phyloP scores from a whole-genome alignment of 2,888 invertebrate species.

The Latheticus oryzae region DNA sequence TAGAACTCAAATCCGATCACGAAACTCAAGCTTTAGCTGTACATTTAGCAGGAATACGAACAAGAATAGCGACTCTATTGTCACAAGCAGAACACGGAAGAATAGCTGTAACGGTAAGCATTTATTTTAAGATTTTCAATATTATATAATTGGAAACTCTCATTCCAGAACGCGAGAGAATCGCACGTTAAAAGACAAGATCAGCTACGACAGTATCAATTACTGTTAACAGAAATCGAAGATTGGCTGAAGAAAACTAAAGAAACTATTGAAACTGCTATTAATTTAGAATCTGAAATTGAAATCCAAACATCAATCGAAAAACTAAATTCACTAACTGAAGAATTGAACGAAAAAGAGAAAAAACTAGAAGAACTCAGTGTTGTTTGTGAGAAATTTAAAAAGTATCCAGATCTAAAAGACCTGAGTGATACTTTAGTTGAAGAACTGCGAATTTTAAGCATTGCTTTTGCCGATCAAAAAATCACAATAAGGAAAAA shows the following conservation, averaged over 20 bases:
- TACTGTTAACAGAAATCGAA: constrained; percentile 69
- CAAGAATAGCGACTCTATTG: constrained; percentile 74
- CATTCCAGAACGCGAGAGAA: constrained; percentile 68
- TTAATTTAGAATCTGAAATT: constrained; percentile 49
- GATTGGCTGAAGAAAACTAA: constrained; percentile 68
- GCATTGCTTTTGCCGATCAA: constrained; percentile 72
- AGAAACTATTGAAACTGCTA: constrained; percentile 52
- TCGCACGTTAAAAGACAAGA: constrained; percentile 68
- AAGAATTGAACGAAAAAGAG: constrained; percentile 66
- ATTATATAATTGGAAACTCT: constrained; percentile 6
- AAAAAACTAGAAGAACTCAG: constrained; percentile 66
- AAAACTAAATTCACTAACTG: constrained; percentile 57
- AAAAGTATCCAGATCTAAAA: constrained; percentile 66
- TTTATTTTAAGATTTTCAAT: constrained; percentile 36
- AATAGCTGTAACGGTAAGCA: constrained; percentile 58
- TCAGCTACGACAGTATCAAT: constrained; percentile 69
- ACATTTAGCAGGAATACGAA: constrained; percentile 71
- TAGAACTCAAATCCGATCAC: constrained; percentile 73
- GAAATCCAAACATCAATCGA: constrained; percentile 59
- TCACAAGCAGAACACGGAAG: constrained; percentile 77
- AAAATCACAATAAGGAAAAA: constrained; percentile 72
- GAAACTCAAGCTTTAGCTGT: constrained; percentile 72
- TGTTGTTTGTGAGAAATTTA: constrained; percentile 66
- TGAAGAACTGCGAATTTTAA: constrained; percentile 70
- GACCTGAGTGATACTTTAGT: constrained; percentile 66